Conservation (phyloP, 1,140 invertebrate species). For the Ceratina calcarata region DNA sequence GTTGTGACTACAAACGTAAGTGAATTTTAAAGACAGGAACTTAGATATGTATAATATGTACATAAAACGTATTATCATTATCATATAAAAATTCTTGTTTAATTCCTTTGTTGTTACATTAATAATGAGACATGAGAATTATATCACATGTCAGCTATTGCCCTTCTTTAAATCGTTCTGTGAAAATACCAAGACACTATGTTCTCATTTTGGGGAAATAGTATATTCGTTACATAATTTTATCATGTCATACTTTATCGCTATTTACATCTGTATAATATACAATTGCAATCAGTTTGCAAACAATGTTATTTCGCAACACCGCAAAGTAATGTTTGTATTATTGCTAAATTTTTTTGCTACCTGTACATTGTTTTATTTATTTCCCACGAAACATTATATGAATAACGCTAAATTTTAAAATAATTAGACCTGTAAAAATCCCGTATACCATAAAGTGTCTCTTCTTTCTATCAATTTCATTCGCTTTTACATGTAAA, state of each 20-base stretch:
- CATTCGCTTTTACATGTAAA: constrained; percentile 63
- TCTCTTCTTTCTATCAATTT: constrained; percentile 48
- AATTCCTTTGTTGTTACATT: constrained; percentile 56
- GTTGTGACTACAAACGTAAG: constrained; percentile 38
- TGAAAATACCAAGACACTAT: constrained; percentile 13
- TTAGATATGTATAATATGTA: constrained; percentile 64
- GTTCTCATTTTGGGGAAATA: constrained; percentile 18
- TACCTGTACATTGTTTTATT: constrained; percentile 63
- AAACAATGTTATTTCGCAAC: constrained; percentile 36
- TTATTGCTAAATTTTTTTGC: constrained; percentile 39
- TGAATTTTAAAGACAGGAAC: constrained; percentile 56
- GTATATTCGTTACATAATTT: constrained; percentile 58
- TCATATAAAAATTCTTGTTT: constrained; percentile 48
- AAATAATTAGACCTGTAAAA: constrained; percentile 50
- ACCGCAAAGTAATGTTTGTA: constrained; percentile 48
- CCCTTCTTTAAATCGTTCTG: constrained; percentile 32
- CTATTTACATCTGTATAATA: constrained; percentile 60
- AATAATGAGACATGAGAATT: constrained; percentile 44
- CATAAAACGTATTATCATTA: constrained; percentile 55
- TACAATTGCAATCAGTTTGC: constrained; percentile 32
- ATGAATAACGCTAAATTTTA: constrained; percentile 32
- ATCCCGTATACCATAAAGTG: constrained; percentile 18
- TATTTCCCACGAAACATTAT: constrained; percentile 51
- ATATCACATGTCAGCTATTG: constrained; percentile 47
- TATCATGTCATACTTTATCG: constrained; percentile 53